Base-by-base conservation (phyloP, 2,888 invertebrate species). In the Strigamia crassipes region DNA sequence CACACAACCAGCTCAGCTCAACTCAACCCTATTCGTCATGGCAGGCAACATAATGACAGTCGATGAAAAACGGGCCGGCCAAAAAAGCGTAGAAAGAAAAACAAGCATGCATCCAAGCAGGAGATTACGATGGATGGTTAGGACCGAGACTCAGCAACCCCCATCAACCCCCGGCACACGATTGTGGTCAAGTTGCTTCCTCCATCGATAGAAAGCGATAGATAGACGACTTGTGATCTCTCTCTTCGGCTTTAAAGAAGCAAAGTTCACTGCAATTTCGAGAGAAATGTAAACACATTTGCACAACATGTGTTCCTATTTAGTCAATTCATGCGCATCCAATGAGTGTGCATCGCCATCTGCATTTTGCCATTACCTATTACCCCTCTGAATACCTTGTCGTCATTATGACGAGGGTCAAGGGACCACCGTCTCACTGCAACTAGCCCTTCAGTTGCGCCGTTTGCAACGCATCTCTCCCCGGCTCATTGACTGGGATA, bases 161-260 rank as follows among this genome's bases (percentile, higher is more conserved):
- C 73, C 73, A 73, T 73, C 73, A 73, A 73, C 73, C 73, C 73
- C n/a, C 73, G 13, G 8, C 73, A 73, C 8, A 27, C 4, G 73
- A 73, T 73, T 73, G 73, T 73, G 73, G 73, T 73, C 73, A 73
- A 73, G 73, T n/a, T 73, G 73, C 73, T 73, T 73, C 73, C 73
- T 73, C 12, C 23, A 23, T 73, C 73, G n/a, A 73, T 73, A 27
- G 9, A 73, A 27, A 23, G 73, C 18, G 73, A 18, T 18, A n/a
- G 18, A 66, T 27, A 27, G 31, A 13, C 73, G 27, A 5, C 15
- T 12, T 10, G 3, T 27, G 27, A 73, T 73, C 31, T 73, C 73
- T 73, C 73, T 21, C 6, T 18, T 56, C 56, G n/a, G 56, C 73
- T 73, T 73, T 73, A 73, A 73, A 12, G 27, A 73, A 73, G 27